Conservation (phyloP, 37 sponge, comb jelly and placozoan species). For the Cladorhizidae sp. region DNA sequence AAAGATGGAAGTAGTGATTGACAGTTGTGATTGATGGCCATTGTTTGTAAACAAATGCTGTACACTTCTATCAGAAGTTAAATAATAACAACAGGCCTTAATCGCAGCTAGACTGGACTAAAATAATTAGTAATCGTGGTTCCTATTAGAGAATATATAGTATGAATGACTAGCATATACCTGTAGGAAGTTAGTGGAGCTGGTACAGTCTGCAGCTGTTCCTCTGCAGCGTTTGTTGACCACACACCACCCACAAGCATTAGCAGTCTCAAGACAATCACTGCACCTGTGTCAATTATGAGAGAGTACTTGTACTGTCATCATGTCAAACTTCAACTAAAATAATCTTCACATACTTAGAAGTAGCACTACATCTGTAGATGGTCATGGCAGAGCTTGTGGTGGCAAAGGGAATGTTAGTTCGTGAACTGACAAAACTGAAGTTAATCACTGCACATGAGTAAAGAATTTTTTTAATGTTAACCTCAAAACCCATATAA, state of each 20-base stretch:
- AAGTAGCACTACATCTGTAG: too few species aligned
- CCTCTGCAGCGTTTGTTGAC: constrained; percentile 73
- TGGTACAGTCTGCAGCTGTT: constrained; percentile 9
- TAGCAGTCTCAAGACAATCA: constrained; percentile 40
- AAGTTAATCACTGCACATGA: constrained; percentile 21
- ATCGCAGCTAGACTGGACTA: too few species aligned
- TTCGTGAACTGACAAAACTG: constrained; percentile 39
- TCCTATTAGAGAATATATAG: too few species aligned
- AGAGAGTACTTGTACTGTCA: not conserved
- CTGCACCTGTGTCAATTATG: constrained; percentile 30
- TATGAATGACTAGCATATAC: not conserved
- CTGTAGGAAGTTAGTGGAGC: constrained; percentile 5
- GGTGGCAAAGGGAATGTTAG: constrained; percentile 27
- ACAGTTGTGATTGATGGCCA: too few species aligned
- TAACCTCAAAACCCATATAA: not conserved
- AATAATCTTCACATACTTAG: not conserved
- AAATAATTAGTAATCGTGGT: too few species aligned
- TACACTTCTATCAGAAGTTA: too few species aligned
- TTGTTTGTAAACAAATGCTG: too few species aligned
- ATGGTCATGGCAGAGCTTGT: too few species aligned
- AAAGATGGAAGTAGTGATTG: too few species aligned
- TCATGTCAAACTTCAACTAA: not conserved
- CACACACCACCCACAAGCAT: constrained; percentile 54
- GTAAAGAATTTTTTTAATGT: too few species aligned
- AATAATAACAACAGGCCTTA: too few species aligned